A percentile compares a stretch with the other conserved stretches of the same genome.
phyloP scores from a whole-genome alignment of 2,797 vertebrate species.

The Cottoperca gobio region DNA sequence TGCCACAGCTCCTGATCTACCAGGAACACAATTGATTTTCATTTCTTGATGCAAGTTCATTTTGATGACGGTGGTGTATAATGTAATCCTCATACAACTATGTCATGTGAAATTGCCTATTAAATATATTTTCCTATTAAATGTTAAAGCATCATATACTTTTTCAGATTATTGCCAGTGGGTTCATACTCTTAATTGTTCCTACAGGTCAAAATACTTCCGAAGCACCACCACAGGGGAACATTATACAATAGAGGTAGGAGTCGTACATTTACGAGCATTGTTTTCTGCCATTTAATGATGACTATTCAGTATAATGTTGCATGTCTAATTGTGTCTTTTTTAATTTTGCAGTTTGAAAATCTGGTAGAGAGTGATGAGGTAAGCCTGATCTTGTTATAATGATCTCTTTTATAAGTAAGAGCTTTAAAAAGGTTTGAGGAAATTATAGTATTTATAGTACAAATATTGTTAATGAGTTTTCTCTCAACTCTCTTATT shows the following conservation, averaged over 20 bases:
- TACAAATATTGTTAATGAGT: neutral
- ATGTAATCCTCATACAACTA: neutral
- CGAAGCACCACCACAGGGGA: conserved; percentile 91
- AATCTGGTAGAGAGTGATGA: conserved; percentile 98
- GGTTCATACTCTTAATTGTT: conserved; percentile 26
- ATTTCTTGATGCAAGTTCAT: too few relatives aligned
- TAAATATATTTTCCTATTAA: neutral
- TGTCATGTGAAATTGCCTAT: neutral
- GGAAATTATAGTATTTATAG: neutral
- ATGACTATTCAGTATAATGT: neutral
- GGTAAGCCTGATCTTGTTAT: conserved; percentile 81
- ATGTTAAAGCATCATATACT: neutral
- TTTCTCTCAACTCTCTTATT: neutral
- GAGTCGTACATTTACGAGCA: neutral
- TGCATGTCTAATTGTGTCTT: conserved; percentile 31
- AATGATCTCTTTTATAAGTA: neutral
- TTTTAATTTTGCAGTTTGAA: conserved; percentile 91
- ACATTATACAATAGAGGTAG: conserved; percentile 97
- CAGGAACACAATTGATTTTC: too few relatives aligned
- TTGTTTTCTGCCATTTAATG: neutral
- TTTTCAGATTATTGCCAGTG: neutral
- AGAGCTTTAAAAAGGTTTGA: neutral
- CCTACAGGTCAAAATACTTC: conserved; percentile 95
- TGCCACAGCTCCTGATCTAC: neutral
- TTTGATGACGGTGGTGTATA: neutral